These are phyloP conservation scores for Drosophila merina DNA, from an alignment of 2,888 invertebrate species.

Conservation along the genomic window DNA sequence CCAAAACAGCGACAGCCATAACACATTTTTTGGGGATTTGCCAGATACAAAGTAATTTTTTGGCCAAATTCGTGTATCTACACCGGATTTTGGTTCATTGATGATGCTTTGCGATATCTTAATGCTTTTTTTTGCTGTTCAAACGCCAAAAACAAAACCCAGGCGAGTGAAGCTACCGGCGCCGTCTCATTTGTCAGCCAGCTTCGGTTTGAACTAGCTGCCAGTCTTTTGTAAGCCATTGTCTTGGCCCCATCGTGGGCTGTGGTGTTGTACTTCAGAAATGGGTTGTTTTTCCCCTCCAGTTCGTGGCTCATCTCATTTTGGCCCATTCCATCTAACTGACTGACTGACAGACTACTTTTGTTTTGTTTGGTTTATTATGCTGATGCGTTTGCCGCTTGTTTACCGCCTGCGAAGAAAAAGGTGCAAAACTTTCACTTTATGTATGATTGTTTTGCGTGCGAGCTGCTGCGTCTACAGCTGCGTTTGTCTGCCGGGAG, in stretches of 20 bases:
- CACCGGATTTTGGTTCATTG: conserved; percentile 47
- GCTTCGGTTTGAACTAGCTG: conserved; percentile 52
- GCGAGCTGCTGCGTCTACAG: conserved; percentile 43
- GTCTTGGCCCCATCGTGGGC: conserved; percentile 58
- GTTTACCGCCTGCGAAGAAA: conserved; percentile 27
- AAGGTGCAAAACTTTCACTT: conserved; percentile 81
- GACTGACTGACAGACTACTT: conserved; percentile 66
- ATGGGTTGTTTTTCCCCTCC: conserved; percentile 46
- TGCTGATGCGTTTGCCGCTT: conserved; percentile 59
- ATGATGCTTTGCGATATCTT: conserved; percentile 40
- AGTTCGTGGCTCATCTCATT: conserved; percentile 64
- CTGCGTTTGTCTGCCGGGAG: conserved; percentile 51
- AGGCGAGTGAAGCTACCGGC: conserved; percentile 46
- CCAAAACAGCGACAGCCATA: conserved; percentile 20
- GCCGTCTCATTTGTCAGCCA: conserved; percentile 71
- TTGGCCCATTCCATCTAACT: conserved; percentile 32
- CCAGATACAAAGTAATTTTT: conserved; percentile 11
- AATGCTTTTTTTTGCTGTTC: conserved; percentile 39
- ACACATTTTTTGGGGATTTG: conserved; percentile 26
- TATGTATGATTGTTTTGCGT: conserved; percentile 70
- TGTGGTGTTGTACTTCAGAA: conserved; percentile 24
- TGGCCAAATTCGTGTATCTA: conserved; percentile 57
- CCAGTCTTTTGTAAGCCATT: conserved; percentile 76
- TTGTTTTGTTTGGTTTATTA: conserved; percentile 42
- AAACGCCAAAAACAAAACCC: conserved; percentile 42